Base-by-base conservation (phyloP, 2,113 vertebrate genomes). In the Triplophysa siluroides region DNA sequence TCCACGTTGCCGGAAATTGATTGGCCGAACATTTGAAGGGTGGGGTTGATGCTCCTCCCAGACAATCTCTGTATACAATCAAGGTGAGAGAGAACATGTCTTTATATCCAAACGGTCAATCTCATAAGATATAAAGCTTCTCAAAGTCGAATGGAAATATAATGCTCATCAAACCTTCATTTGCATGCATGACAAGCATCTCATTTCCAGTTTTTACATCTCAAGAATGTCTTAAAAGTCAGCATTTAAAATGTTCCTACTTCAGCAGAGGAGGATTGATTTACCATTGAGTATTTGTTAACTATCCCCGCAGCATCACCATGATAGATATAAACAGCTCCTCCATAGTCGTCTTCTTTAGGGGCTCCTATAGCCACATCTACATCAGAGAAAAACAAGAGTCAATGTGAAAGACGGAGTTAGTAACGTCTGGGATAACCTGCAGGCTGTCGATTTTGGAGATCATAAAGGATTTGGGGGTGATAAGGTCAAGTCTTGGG, bases 321-420 rank as follows among this genome's bases (percentile, higher is more conserved):
- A 0, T 99, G 98, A 79, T 98, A 99, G 88, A 99, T 95, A 64
- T 98, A 99, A 21, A 99, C 94, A 0, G 95, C 96, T 79, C 97
- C 98, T 0, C 85, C 38, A 29, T 95, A 96, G 86, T 98, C 94
- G 1, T 98, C 95, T 72, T 99, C 97, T 86, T 97, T 94, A 14
- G 98, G 96, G 0, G 98, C 96, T 19, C 97, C 97, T 72, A 99
- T 91, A 56, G 98, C 98, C 62, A 99, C 94, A 90, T 99, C 98
- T 99, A 85, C 45, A 56, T 86, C 50, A 69, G 83, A 89, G 85
- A 84, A 62, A 52, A 10, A 8, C 1, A 79, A 63, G 38, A 47
- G 81, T 63, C 43, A 79, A 60, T 45, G 50, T 72, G 56, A 64
- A 68, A 81, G 43, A 56, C n/a, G 11, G 18, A 67, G 63, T 14